phyloP scores from a whole-genome alignment of 1,140 invertebrate species.

The Orius insidiosus region DNA sequence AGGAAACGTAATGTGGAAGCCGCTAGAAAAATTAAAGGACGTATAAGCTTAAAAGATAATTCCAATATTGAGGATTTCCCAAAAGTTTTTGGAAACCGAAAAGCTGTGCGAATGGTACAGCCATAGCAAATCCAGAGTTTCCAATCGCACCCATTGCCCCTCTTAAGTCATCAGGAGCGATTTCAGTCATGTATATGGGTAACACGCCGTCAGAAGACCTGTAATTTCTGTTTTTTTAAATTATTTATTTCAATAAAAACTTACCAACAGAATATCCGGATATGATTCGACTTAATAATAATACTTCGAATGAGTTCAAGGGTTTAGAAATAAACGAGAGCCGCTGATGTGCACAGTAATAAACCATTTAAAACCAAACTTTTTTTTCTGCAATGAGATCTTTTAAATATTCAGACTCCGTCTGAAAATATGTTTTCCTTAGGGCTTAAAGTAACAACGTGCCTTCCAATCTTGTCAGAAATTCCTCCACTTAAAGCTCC shows the following conservation, averaged over 20 bases:
- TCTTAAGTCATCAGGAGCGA: constrained; percentile 51
- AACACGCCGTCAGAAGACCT: constrained; percentile 54
- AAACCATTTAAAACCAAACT: too few species aligned
- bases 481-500: too few species aligned
- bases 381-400: too few species aligned
- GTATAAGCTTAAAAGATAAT: too few species aligned
- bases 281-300: constrained; percentile 52
- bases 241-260: constrained; percentile 10
- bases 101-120: constrained; percentile 64
- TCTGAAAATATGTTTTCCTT: too few species aligned
- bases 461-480: too few species aligned
- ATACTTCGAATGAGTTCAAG: constrained; percentile 47
- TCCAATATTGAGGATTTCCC: constrained; percentile 27
- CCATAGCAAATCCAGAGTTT: constrained; percentile 55
- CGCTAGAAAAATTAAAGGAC: too few species aligned
- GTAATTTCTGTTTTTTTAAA: too few species aligned
- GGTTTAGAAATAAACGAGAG: constrained; percentile 25
- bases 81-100: constrained; percentile 44
- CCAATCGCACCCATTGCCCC: constrained; percentile 46
- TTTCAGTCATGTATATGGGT: constrained; percentile 72
- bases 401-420: too few species aligned
- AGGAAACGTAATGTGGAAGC: too few species aligned
- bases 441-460: too few species aligned
- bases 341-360: too few species aligned
- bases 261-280: constrained; percentile 45